phyloP scores from a whole-genome alignment of 2,888 invertebrate species.

The Digitonthophagus gazella region DNA sequence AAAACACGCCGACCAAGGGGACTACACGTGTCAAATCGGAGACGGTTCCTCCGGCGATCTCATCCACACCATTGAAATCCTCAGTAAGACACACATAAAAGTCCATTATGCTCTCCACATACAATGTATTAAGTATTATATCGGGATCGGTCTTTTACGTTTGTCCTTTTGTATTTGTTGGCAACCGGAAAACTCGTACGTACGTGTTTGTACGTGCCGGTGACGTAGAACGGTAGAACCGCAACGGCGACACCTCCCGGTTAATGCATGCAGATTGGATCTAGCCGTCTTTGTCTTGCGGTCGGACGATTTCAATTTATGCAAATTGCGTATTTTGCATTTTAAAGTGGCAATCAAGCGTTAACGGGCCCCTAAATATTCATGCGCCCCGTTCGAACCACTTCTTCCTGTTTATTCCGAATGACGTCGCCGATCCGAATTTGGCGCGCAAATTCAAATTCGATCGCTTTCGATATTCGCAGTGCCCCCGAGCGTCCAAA shows the following conservation, averaged over 20 bases:
- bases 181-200: no score
- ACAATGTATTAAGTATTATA: no score
- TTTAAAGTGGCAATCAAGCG: constrained; percentile 51
- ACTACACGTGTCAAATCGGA: constrained; percentile 59
- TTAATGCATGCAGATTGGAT: constrained; percentile 28
- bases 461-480: constrained; percentile 31
- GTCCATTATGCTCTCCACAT: no score
- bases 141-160: no score
- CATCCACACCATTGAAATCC: constrained; percentile 57
- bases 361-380: constrained; percentile 48
- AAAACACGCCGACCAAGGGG: constrained; percentile 56
- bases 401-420: no score
- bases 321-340: constrained; percentile 51
- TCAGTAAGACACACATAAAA: constrained; percentile 50
- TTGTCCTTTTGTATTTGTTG: no score
- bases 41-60: constrained; percentile 56
- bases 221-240: no score
- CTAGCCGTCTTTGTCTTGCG: constrained; percentile 4
- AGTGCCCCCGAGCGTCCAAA: constrained; percentile 52
- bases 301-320: constrained; percentile 42
- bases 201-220: no score
- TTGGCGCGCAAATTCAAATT: neutral
- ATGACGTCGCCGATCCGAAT: no score
- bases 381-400: constrained; percentile 34
- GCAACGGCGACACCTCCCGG: neutral